Conservation (phyloP, 2,888 invertebrate genomes). For the Trilocha varians region DNA sequence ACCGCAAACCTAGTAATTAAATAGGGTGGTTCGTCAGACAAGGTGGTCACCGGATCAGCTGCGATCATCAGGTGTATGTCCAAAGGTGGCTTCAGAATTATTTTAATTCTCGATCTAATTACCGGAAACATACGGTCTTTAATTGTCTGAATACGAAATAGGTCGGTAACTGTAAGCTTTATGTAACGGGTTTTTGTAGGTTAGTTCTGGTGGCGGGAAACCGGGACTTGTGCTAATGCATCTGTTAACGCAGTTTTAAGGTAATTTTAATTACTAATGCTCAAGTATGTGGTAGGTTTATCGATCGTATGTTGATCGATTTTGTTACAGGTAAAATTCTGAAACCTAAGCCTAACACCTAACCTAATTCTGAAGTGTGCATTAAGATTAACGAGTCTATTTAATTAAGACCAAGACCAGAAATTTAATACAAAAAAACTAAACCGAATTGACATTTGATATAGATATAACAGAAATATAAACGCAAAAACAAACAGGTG, state of each 20-base stretch:
- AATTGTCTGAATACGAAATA: slow-evolving; percentile 49
- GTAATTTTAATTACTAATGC: too few species aligned
- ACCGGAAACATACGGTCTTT: slow-evolving; percentile 27
- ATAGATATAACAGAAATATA: not conserved
- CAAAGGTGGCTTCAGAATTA: slow-evolving; percentile 19
- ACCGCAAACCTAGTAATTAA: slow-evolving; percentile 25
- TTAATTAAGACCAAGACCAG: too few species aligned
- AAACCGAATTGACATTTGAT: not conserved
- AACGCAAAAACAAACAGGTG: not conserved
- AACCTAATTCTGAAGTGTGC: too few species aligned
- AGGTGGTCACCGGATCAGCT: slow-evolving; percentile 16
- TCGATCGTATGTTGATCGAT: too few species aligned
- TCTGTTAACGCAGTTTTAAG: too few species aligned
- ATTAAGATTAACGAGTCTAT: too few species aligned
- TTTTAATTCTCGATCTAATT: slow-evolving; percentile 14
- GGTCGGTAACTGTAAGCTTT: slow-evolving; percentile 26
- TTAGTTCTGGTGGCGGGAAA: too few species aligned
- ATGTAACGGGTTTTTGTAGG: not conserved
- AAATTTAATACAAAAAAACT: not conserved
- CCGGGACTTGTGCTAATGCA: too few species aligned
- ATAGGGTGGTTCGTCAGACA: slow-evolving; percentile 48
- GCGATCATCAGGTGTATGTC: slow-evolving; percentile 21
- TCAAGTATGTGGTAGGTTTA: too few species aligned
- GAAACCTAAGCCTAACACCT: too few species aligned
- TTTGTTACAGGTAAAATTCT: too few species aligned